A percentile compares a stretch with the other conserved stretches of the same genome.
Evolutionary conservation across 2,888 invertebrate species (phyloP).

Genomic region (Polydrusus cervinus): DNA sequence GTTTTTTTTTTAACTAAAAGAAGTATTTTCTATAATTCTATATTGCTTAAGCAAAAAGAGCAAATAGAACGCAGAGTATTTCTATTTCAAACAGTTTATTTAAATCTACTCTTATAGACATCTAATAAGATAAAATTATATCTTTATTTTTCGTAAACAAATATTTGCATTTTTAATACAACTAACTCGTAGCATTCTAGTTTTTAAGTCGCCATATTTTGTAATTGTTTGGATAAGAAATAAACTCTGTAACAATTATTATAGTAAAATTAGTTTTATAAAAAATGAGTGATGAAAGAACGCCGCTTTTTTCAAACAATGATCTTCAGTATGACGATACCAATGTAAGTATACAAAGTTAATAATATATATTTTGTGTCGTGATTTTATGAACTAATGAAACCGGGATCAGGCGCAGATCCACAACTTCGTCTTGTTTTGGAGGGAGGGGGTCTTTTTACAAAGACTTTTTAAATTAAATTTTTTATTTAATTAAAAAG

Average conservation of each 20-base stretch:
- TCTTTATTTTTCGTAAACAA: constrained; percentile 39
- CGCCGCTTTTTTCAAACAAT: constrained; percentile 44
- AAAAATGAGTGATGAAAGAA: constrained; percentile 44
- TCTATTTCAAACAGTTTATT: background rate
- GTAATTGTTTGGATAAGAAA: background rate
- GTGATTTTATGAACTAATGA: too few species aligned
- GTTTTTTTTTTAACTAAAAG: constrained; percentile 38
- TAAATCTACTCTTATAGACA: constrained; percentile 15
- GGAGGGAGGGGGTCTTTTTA: too few species aligned
- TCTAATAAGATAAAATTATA: constrained; percentile 41
- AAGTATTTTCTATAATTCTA: constrained; percentile 47
- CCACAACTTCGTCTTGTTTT: too few species aligned
- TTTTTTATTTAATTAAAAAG: too few species aligned
- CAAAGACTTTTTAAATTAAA: too few species aligned
- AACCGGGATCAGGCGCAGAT: too few species aligned
- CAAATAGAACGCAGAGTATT: constrained; percentile 7
- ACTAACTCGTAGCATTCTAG: constrained; percentile 7
- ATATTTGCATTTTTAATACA: constrained; percentile 42
- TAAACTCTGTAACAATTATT: constrained; percentile 6
- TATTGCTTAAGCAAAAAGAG: constrained; percentile 26
- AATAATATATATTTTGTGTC: too few species aligned
- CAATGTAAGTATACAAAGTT: constrained; percentile 38
- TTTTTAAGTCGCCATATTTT: constrained; percentile 3
- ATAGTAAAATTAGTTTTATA: constrained; percentile 6
- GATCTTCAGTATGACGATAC: constrained; percentile 21